Conservation (phyloP, 2,113 vertebrate genomes). For the Pelecanus crispus region DNA sequence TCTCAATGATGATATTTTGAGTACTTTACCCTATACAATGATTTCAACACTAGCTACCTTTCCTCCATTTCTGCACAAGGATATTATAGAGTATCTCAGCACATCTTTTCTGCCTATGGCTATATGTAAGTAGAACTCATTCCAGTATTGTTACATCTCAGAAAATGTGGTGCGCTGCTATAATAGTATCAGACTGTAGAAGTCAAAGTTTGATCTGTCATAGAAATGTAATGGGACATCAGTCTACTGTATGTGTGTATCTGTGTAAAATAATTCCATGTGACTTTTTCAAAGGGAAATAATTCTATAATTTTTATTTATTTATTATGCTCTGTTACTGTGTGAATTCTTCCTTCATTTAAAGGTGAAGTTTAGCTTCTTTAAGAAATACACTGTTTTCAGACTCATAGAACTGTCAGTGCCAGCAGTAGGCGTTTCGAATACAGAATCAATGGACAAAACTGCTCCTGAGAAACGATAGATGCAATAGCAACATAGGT, state of each 20-base stretch:
- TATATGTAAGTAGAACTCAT: constrained; percentile 88
- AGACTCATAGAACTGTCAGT: not conserved
- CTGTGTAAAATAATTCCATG: not conserved
- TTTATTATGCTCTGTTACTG: not conserved
- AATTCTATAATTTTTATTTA: not conserved
- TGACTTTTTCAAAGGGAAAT: not conserved
- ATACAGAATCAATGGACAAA: not conserved
- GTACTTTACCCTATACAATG: constrained; percentile 99
- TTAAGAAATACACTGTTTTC: not conserved
- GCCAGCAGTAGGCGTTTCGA: not conserved
- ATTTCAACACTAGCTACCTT: constrained; percentile 99
- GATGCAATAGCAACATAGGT: not conserved
- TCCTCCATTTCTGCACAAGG: constrained; percentile 99
- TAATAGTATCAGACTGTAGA: not conserved
- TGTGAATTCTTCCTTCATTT: not conserved
- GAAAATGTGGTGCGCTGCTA: not conserved
- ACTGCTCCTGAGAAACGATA: not conserved
- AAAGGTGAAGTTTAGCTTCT: not conserved
- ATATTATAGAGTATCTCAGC: constrained; percentile 99
- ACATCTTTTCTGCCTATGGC: constrained; percentile 99
- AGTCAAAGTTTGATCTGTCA: not conserved
- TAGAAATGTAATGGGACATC: not conserved
- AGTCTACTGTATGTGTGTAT: not conserved
- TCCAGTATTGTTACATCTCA: not conserved
- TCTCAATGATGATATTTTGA: constrained; percentile 98